These are phyloP conservation scores for Condylura cristata DNA, from an alignment of 2,113 vertebrate species.

Conservation along the genomic window DNA sequence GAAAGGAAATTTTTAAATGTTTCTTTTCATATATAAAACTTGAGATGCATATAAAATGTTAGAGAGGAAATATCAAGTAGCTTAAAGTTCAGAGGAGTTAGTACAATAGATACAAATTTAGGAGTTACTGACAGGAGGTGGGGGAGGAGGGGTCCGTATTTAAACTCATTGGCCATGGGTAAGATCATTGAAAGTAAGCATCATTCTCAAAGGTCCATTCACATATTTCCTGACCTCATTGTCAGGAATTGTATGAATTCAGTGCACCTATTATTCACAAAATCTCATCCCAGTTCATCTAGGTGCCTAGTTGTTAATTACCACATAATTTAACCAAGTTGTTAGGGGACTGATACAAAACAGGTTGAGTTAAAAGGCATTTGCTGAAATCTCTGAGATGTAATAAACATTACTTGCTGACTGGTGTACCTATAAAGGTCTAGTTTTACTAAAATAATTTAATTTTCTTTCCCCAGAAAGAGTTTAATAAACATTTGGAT, in stretches of 20 bases:
- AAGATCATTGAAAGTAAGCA: background rate
- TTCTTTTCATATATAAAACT: background rate
- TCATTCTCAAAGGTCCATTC: background rate
- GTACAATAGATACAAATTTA: background rate
- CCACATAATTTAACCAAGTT: constrained; percentile 68
- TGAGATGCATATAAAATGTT: background rate
- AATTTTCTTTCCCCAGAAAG: constrained; percentile 78
- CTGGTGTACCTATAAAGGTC: constrained; percentile 78
- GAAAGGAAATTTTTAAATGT: background rate
- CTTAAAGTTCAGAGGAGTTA: background rate
- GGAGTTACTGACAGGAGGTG: background rate
- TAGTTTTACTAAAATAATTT: constrained; percentile 82
- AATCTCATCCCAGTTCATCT: constrained; percentile 24
- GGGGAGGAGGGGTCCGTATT: background rate
- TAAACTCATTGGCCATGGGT: background rate
- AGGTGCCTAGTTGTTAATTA: constrained; percentile 76
- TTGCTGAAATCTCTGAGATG: constrained; percentile 75
- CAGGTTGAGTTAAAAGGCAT: constrained; percentile 72
- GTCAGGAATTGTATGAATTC: background rate
- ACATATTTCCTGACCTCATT: background rate
- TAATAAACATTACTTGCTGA: constrained; percentile 82
- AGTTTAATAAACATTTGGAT: constrained; percentile 76
- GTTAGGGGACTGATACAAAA: constrained; percentile 61
- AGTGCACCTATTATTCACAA: background rate
- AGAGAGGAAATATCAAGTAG: background rate